Base-by-base conservation (phyloP, 2,888 invertebrate genomes). In the Amblyteles armatorius region DNA sequence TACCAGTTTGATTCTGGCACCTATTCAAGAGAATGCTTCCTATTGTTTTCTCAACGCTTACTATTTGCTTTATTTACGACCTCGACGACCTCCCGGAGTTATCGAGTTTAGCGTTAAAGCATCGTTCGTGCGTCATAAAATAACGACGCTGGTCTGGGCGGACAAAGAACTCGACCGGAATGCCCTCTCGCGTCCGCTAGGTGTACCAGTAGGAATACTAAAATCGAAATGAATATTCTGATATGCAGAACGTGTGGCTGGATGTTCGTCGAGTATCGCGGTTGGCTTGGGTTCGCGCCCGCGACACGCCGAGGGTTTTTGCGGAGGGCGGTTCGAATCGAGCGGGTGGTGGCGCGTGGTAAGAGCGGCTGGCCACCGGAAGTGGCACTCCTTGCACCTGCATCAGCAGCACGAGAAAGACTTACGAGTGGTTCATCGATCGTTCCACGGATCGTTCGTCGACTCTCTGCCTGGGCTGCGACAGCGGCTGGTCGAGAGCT, bases 351-450 rank as follows among this genome's bases (percentile, higher is more conserved):
- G 36, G 63, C 7, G 40, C 9, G 50, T n/a, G 52, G 5, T 52
- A 29, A 71, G 52, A 33, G 60, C 44, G 63, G 48, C 65, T 65
- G 77, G 68, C 40, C 52, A 77, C 79, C 71, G 79, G 79, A 79
- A 79, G 79, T 79, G 79, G 79, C 79, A 72, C 79, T 65, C 79
- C 79, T 79, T 65, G 79, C 79, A 79, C 79, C 79, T 79, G 79
- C 72, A 79, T 72, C 72, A 79, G 72, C 79, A 52, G 33, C 40
- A 65, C 65, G 65, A 50, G 40, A 55, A 55, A 65, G 40, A 73
- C 67, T n/a, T 44, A 11, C 9, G 72, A 36, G 71, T 50, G 50
- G n/a, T 57, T 60, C 52, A 81, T 81, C 81, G 81, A 81, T 81
- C 81, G 74, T 68, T 22, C 48, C 73, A 33, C 19, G 67, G 57